A percentile compares a stretch with the other conserved stretches of the same genome.
Evolutionary conservation across 2,113 vertebrate genomes (phyloP).

Genomic region (Cyprinodon tularosa): DNA sequence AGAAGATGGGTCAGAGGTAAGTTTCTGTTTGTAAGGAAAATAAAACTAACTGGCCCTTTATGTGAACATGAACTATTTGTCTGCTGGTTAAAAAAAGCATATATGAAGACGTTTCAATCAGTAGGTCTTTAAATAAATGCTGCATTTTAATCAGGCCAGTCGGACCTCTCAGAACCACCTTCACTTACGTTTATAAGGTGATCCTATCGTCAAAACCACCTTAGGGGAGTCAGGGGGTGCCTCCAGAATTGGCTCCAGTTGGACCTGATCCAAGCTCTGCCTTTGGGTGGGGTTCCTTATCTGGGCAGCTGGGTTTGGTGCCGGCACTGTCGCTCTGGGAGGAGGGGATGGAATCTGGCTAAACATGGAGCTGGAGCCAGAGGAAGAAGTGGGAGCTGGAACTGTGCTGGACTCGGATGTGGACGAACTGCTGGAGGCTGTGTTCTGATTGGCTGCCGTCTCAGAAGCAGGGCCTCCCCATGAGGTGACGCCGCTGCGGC

Average conservation of each 20-base stretch:
- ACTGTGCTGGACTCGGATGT: not conserved
- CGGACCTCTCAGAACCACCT: not conserved
- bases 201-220: constrained; percentile 41
- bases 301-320: constrained; percentile 20
- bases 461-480: constrained; percentile 53
- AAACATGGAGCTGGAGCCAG: not conserved
- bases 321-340: not conserved
- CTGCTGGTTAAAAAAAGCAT: no score
- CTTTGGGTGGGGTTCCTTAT: constrained; percentile 30
- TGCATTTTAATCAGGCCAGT: not conserved
- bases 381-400: not conserved
- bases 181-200: constrained; percentile 74
- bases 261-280: constrained; percentile 36
- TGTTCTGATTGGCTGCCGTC: not conserved
- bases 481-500: constrained; percentile 52
- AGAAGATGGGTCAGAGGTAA: no score
- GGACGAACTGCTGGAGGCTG: constrained; percentile 12
- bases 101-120: not conserved
- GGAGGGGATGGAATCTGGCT: not conserved
- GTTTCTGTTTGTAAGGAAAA: not conserved
- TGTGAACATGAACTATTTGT: no score
- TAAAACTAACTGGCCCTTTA: not conserved
- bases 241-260: constrained; percentile 57
- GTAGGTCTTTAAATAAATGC: no score
- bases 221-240: constrained; percentile 39